Evolutionary conservation across 2,113 vertebrate species (phyloP).

Genomic region (Lepus europaeus): DNA sequence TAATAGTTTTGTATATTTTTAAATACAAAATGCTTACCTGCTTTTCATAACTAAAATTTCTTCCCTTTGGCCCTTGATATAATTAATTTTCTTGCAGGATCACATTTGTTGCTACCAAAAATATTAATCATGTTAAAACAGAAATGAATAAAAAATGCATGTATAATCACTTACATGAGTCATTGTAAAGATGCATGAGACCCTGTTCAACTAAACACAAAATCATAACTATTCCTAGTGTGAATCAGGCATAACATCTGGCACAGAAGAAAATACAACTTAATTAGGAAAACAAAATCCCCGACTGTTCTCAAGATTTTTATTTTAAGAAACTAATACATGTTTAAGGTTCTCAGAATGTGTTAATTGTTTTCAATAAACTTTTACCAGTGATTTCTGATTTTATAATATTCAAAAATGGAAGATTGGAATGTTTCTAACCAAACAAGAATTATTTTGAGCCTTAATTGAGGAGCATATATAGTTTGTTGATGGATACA

Average conservation of each 20-base stretch:
- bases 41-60: not conserved
- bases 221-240: not conserved
- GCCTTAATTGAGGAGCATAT: not conserved
- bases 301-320: not conserved
- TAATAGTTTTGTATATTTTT: not conserved
- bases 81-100: not conserved
- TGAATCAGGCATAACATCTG: not conserved
- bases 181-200: not conserved
- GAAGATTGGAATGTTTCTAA: not conserved
- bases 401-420: not conserved
- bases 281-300: constrained; percentile 48
- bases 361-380: not conserved
- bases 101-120: not conserved
- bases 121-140: constrained; percentile 1
- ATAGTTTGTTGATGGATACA: not conserved
- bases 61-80: not conserved
- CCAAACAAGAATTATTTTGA: not conserved
- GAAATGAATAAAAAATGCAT: not conserved
- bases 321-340: not conserved
- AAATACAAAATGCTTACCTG: not conserved
- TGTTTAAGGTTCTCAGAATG: not conserved
- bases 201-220: not conserved
- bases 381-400: not conserved
- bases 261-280: not conserved
- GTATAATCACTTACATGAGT: not conserved